Conservation (phyloP, 2,888 invertebrate genomes). For the Hipparchia semele region DNA sequence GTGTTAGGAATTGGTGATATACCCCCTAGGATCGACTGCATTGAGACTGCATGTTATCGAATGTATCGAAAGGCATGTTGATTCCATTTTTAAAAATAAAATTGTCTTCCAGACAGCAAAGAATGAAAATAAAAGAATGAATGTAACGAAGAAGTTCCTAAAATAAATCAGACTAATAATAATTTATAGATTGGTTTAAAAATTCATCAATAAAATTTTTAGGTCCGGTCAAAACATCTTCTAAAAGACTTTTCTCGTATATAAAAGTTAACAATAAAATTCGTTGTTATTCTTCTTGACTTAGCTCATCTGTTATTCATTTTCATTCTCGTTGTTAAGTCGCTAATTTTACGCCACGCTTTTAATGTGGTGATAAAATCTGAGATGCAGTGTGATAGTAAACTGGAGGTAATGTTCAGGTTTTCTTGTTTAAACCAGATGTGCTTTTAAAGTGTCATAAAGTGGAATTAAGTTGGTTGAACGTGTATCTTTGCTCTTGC, state of each 20-base stretch:
- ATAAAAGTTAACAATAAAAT: slow-evolving; percentile 11
- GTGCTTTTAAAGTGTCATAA: slow-evolving; percentile 30
- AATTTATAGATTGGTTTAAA: background rate
- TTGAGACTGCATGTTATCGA: too few species aligned
- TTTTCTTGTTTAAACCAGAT: slow-evolving; percentile 23
- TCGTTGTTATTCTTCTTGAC: slow-evolving; percentile 63
- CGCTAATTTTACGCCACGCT: slow-evolving; percentile 58
- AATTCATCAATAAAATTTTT: background rate
- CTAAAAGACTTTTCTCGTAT: background rate
- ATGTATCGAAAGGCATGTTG: too few species aligned
- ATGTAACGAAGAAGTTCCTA: too few species aligned
- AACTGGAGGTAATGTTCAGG: slow-evolving; percentile 29
- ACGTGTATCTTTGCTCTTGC: background rate
- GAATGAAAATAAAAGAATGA: too few species aligned
- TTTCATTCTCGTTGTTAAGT: slow-evolving; percentile 69
- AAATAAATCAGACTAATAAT: too few species aligned
- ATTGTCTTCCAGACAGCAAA: too few species aligned
- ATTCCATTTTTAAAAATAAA: too few species aligned
- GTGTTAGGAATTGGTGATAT: too few species aligned
- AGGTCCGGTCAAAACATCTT: background rate
- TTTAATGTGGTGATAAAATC: slow-evolving; percentile 56
- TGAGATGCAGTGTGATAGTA: slow-evolving; percentile 36
- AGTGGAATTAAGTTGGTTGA: slow-evolving; percentile 15
- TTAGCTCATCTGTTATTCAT: slow-evolving; percentile 73
- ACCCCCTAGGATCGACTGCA: too few species aligned